These are phyloP conservation scores for Melieria omissa DNA, from an alignment of 2,888 invertebrate species.

Conservation along the genomic window DNA sequence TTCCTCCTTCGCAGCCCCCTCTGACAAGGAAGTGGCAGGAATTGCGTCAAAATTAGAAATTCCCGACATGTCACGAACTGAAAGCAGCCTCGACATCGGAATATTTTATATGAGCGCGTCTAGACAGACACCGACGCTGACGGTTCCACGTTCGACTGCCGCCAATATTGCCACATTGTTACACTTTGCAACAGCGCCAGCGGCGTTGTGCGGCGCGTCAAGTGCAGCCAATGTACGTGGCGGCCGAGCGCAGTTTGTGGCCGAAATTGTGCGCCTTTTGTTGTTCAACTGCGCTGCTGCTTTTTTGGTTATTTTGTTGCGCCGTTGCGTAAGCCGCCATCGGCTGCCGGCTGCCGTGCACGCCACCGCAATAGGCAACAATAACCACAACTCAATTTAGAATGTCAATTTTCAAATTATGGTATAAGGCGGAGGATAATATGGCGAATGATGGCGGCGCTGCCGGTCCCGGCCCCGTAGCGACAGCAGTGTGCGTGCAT, in stretches of 20 bases:
- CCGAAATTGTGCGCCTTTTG: constrained; percentile 15
- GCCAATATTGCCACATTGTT: constrained; percentile 34
- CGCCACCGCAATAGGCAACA: constrained; percentile 29
- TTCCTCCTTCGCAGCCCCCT: too few species aligned
- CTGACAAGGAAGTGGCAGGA: too few species aligned
- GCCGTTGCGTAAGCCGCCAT: background rate
- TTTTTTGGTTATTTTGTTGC: background rate
- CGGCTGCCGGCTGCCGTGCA: background rate
- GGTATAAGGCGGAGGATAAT: background rate
- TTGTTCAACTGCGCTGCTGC: constrained; percentile 10
- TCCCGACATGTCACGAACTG: constrained; percentile 38
- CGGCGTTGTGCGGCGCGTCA: too few species aligned
- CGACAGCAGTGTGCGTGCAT: background rate
- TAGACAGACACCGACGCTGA: constrained; percentile 27
- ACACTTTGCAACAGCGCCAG: too few species aligned
- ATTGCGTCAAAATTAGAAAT: constrained; percentile 32
- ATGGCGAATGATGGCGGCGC: background rate
- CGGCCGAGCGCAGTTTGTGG: background rate
- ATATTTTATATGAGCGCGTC: constrained; percentile 34
- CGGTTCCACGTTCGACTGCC: constrained; percentile 16
- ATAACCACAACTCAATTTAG: constrained; percentile 41
- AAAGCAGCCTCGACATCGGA: constrained; percentile 21
- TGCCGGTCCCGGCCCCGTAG: background rate
- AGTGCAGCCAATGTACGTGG: too few species aligned
- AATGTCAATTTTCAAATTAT: constrained; percentile 42